Base-by-base conservation (phyloP, 2,888 invertebrate genomes). In the Conistra vaccinii region DNA sequence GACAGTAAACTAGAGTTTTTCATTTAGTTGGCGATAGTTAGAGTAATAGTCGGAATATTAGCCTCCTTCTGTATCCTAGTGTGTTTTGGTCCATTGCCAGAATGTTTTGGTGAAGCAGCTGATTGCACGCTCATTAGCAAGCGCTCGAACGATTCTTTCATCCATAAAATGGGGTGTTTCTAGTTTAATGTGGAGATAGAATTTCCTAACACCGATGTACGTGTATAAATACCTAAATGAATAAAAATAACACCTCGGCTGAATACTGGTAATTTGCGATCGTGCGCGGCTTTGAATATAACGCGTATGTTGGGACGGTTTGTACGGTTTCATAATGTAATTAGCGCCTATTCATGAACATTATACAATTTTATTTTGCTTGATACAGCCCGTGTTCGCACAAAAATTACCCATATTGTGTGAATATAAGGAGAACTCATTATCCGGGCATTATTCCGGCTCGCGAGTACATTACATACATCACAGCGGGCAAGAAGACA, bases 271-370 rank as follows among this genome's bases (percentile, higher is more conserved):
- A 79, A 87, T 84, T 86, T 87, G 79, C 67, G 76, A 87, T 86
- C 76, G 72, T 75, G 72, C 73, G 62, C 67, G 76, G 75, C 71
- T 75, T 61, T 60, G 80, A 76, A 78, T 86, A 77, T 74, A 85
- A 57, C 79, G 73, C 76, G 79, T 73, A 42, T 70, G 63, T 55
- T 55, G 53, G 53, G 61, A 81, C 26, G 68, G 82, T 68, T 81
- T 81, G 81, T 76, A 78, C 61, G 82, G 73, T 73, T 82, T 87
- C 75, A 84, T 85, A 83, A 84, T 79, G 80, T 81, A 87, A 88
- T 87, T 81, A 88, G 78, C 75, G 75, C 61, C 76, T 73, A 76
- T 85, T 87, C 84, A 86, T 84, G 88, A 87, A 82, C 84, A 86
- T 84, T 72, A 85, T 66, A 70, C 66, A 73, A 76, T 87, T 88